Percentiles rank a stretch among this genome's conserved stretches.
Evolutionary conservation across 2,113 vertebrate genomes (phyloP).

Genomic region (Scortum barcoo): DNA sequence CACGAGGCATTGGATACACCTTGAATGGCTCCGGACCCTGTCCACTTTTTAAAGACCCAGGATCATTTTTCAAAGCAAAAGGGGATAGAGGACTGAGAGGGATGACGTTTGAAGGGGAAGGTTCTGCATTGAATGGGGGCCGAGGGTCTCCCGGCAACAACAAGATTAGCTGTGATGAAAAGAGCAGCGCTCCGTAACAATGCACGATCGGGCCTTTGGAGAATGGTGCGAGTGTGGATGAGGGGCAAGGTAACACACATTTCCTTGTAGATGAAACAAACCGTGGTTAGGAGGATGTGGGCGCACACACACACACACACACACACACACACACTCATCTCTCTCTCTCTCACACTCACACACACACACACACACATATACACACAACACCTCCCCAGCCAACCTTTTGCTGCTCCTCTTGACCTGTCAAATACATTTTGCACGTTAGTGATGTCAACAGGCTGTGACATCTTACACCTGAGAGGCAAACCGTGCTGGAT

Average conservation of each 20-base stretch:
- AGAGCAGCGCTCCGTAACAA: slow-evolving; percentile 62
- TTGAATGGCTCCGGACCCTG: slow-evolving; percentile 76
- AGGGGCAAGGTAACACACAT: slow-evolving; percentile 55
- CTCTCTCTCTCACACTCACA: no score
- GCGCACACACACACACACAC: slow-evolving; percentile 65
- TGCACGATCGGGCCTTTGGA: slow-evolving; percentile 64
- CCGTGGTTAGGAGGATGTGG: slow-evolving; percentile 52
- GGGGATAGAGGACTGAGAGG: slow-evolving; percentile 66
- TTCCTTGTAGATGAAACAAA: slow-evolving; percentile 56
- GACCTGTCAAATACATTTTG: slow-evolving; percentile 54
- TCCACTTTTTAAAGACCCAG: slow-evolving; percentile 79
- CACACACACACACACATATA: slow-evolving; percentile 72
- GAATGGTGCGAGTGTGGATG: slow-evolving; percentile 50
- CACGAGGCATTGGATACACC: slow-evolving; percentile 83
- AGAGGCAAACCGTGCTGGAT: slow-evolving; percentile 44
- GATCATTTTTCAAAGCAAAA: slow-evolving; percentile 83
- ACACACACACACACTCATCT: slow-evolving; percentile 68
- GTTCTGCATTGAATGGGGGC: slow-evolving; percentile 43
- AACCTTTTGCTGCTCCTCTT: slow-evolving; percentile 32
- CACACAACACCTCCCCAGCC: neutral
- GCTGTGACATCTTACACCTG: slow-evolving; percentile 61
- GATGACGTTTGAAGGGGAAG: slow-evolving; percentile 67
- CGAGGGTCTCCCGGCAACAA: slow-evolving; percentile 65
- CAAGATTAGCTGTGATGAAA: slow-evolving; percentile 74
- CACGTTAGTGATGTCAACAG: slow-evolving; percentile 33